A percentile compares a stretch with the other conserved stretches of the same genome.
Conservation (phyloP, 2,113 vertebrate genomes). For the Pterocles gutturalis region DNA sequence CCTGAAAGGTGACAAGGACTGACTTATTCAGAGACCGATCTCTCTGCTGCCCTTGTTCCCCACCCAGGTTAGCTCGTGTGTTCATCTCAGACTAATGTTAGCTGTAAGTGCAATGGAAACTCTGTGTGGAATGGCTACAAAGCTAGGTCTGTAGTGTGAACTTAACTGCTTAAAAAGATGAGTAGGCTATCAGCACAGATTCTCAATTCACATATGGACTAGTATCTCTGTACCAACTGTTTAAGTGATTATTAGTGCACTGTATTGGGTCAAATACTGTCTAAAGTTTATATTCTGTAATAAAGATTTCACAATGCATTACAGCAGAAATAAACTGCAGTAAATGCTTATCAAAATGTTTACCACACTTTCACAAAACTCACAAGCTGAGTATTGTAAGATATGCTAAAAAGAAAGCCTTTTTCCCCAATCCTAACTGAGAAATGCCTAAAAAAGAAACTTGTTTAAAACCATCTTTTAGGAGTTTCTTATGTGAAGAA, state of each 20-base stretch:
- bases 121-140: neutral
- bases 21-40: neutral
- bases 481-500: neutral
- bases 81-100: neutral
- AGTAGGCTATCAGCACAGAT: neutral
- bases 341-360: neutral
- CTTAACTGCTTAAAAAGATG: neutral
- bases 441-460: neutral
- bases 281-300: neutral
- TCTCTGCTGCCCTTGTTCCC: constrained; percentile 38
- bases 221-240: neutral
- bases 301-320: neutral
- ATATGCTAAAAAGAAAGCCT: neutral
- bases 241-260: neutral
- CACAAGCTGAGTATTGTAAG: neutral
- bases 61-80: neutral
- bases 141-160: neutral
- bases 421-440: neutral
- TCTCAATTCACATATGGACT: neutral
- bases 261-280: neutral
- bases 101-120: neutral
- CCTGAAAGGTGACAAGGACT: constrained; percentile 49
- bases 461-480: neutral
- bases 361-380: neutral
- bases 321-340: neutral